Evolutionary conservation across 2,888 invertebrate species (phyloP), one percentile per base, ranked within the genome.

Genomic region (Xanthorhoe spadicearia): DNA sequence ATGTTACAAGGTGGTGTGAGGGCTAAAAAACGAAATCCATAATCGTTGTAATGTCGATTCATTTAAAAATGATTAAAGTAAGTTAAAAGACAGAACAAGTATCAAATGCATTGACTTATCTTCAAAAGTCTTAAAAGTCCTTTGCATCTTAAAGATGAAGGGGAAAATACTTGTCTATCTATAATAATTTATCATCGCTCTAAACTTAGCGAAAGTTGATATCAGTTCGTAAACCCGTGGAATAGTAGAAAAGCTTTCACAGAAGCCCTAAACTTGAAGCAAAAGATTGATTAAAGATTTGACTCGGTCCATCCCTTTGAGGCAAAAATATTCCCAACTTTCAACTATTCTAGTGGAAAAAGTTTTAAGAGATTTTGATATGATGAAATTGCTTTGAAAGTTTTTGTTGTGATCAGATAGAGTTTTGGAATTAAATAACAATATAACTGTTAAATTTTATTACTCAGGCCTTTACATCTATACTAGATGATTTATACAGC

Each of bases 221-320:
- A 74, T 72, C 74, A 68, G 68, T 70, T 72, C 53, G 60, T 61
- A 38, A 69, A 64, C 64, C 53, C 61, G 66, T 67, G 70, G 64
- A 74, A 71, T 70, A 71, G 71, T 70, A 67, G 73, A 68, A 69
- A 73, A 71, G 70, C 68, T 71, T 70, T 69, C 66, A 64, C 69
- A 68, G 62, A 65, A 68, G 62, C 73, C 72, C 68, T 72, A 74
- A 74, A 74, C 63, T 73, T 72, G 46, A 64, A 23, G 69, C 61
- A 52, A 72, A 71, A 72, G 74, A 74, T 74, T 74, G 69, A 74
- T 72, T 74, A 69, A 69, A 71, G 69, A 71, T 69, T 74, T 57
- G 67, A 69, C 61, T 69, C 64, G 23, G 60, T 55, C 23, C 23
- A 23, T 66, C 68, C 70, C 63, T 68, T 66, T 66, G 67, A 64